Evolutionary conservation across 2,113 vertebrate species (phyloP), one percentile per base, ranked within the genome.

Genomic region (Baryphthengus martii): DNA sequence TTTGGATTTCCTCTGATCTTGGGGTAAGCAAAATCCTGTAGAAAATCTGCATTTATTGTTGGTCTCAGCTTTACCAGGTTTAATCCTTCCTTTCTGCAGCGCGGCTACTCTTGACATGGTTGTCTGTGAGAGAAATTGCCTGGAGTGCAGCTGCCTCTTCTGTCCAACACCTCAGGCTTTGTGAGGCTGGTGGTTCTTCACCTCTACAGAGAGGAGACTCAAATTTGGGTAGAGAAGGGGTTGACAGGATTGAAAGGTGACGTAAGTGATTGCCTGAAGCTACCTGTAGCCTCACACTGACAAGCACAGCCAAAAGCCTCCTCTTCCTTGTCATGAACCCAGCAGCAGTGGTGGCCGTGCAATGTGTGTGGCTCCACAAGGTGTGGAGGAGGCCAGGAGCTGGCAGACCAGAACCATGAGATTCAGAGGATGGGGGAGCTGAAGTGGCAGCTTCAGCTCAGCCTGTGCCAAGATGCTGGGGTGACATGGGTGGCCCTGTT

Each of bases 71-170:
- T 11, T 78, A 19, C 14, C 31, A 45, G n/a, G 42, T 53, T 45
- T 29, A 58, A 83, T 37, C 17, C 17, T 66, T 71, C 14, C 29
- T 85, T 91, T 74, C 42, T 88, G 55, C 74, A 74, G 50, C 65
- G 53, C 0, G 1, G 8, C 11, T 74, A n/a, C 14, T 26, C 18
- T 61, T 55, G 28, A 25, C 0, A 0, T 19, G 15, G 15, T 7
- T 44, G 47, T 10, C 24, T 13, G 9, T 61, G 49, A 63, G 50
- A 88, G 58, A 66, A 92, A 85, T 31, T 53, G 49, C 33, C 40
- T 62, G 61, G 37, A 52, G 42, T 17, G 16, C 11, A 28, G 39
- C 37, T 85, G 55, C 55, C 52, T 89, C 37, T 53, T 53, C 66
- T 87, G 45, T 52, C 88, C 65, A 26, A 9, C 16, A 20, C 39